These are phyloP conservation scores for Diploscapter pachys DNA, from an alignment of 1,140 invertebrate species.

Conservation along the genomic window DNA sequence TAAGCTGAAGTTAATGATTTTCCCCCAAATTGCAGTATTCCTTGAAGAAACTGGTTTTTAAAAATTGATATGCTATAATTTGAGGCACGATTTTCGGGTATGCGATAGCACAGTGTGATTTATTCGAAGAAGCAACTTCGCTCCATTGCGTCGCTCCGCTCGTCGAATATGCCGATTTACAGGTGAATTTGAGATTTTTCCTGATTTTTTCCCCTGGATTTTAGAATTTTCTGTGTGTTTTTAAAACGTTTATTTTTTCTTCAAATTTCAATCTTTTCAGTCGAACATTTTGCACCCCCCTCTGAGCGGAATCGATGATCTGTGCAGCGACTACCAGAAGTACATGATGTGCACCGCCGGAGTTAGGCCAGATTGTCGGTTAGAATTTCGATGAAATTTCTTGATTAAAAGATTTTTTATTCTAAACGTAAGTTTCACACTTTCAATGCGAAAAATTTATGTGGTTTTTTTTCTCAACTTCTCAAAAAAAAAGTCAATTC, in stretches of 20 bases:
- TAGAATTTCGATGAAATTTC: not conserved
- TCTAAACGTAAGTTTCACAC: not conserved
- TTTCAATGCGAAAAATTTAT: conserved; percentile 5
- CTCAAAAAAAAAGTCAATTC: too few species aligned
- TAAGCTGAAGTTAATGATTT: too few species aligned
- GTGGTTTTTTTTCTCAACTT: conserved; percentile 1
- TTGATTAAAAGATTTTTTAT: not conserved
- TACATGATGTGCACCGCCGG: conserved; percentile 37
- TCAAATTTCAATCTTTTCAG: not conserved
- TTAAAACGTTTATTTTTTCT: too few species aligned
- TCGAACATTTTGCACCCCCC: conserved; percentile 31
- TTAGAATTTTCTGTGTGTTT: too few species aligned
- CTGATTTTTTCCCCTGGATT: too few species aligned
- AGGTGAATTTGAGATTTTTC: too few species aligned
- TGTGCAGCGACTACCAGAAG: conserved; percentile 29
- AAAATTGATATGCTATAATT: too few species aligned
- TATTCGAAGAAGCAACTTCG: conserved; percentile 28
- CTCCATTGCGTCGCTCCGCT: conserved; percentile 27
- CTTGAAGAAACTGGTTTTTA: too few species aligned
- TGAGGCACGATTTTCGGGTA: not conserved
- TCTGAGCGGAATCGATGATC: conserved; percentile 22
- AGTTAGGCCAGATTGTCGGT: conserved; percentile 31
- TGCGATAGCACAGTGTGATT: conserved; percentile 10
- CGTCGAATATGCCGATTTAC: conserved; percentile 21
- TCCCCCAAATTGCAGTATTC: too few species aligned